Evolutionary conservation across 2,888 invertebrate genomes (phyloP).

Genomic region (Lordiphosa fenestrarum): DNA sequence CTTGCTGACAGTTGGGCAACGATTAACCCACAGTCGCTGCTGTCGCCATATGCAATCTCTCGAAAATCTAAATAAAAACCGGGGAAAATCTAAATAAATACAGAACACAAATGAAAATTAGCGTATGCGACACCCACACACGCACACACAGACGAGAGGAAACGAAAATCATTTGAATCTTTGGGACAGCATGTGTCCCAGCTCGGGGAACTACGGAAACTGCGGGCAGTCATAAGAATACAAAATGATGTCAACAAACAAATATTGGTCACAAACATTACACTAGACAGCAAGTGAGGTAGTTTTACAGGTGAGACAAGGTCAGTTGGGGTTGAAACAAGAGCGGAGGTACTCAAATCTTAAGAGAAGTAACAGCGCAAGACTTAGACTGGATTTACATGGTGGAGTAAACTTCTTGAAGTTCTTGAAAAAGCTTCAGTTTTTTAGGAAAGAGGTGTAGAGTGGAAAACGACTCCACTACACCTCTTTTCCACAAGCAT

Average conservation of each 20-base stretch:
- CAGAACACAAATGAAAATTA: slow-evolving; percentile 50
- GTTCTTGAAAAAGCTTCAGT: too few relatives aligned
- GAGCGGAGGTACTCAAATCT: too few relatives aligned
- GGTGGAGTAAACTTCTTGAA: too few relatives aligned
- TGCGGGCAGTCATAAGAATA: slow-evolving; percentile 43
- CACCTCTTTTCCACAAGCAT: too few relatives aligned
- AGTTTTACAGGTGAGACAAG: too few relatives aligned
- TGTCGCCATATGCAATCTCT: slow-evolving; percentile 45
- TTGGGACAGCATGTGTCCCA: slow-evolving; percentile 31
- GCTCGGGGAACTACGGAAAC: slow-evolving; percentile 48
- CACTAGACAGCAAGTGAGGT: too few relatives aligned
- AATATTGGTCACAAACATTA: slow-evolving; percentile 23
- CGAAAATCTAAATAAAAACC: slow-evolving; percentile 21
- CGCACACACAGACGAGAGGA: slow-evolving; percentile 34
- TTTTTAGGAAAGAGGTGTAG: too few relatives aligned
- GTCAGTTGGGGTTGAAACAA: too few relatives aligned
- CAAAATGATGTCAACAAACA: slow-evolving; percentile 56
- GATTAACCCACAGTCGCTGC: slow-evolving; percentile 51
- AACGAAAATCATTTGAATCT: slow-evolving; percentile 7
- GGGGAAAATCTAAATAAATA: slow-evolving; percentile 33
- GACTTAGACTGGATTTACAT: too few relatives aligned
- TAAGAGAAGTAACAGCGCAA: too few relatives aligned
- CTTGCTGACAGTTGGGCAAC: slow-evolving; percentile 40
- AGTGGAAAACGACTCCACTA: too few relatives aligned
- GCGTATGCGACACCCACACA: slow-evolving; percentile 35